phyloP scores from a whole-genome alignment of 1,140 invertebrate genomes.

The Aphaenogaster floridana region DNA sequence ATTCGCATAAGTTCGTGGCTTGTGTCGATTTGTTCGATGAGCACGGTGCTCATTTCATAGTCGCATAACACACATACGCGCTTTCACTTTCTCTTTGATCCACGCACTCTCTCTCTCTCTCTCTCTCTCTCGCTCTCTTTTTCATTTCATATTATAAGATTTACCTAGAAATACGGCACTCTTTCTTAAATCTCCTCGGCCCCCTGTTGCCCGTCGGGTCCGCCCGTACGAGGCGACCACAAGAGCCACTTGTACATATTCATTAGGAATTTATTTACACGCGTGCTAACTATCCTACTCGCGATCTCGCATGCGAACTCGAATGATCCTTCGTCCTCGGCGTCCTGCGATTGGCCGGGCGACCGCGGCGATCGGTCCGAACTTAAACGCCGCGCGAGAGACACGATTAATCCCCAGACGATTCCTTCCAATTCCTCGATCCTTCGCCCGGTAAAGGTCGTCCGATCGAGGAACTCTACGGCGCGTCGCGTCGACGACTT shows the following conservation, averaged over 20 bases:
- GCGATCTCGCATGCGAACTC: slow-evolving; percentile 61
- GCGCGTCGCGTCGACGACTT: slow-evolving; percentile 5
- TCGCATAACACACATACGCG: slow-evolving; percentile 14
- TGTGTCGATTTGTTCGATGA: slow-evolving; percentile 41
- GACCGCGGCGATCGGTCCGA: slow-evolving; percentile 6
- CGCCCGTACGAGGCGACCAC: slow-evolving; percentile 53
- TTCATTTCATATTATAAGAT: slow-evolving; percentile 71
- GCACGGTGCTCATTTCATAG: slow-evolving; percentile 1
- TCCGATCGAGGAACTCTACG: slow-evolving; percentile 10
- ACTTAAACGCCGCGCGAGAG: slow-evolving; percentile 20
- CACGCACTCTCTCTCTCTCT: slow-evolving; percentile 71
- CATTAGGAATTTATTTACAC: slow-evolving; percentile 86
- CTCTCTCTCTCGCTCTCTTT: slow-evolving; percentile 62
- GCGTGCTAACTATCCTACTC: slow-evolving; percentile 82
- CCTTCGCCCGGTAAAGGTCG: background rate
- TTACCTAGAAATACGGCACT: slow-evolving; percentile 77
- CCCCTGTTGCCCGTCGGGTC: slow-evolving; percentile 13
- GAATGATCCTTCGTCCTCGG: slow-evolving; percentile 69
- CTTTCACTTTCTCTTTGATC: slow-evolving; percentile 57
- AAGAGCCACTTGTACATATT: slow-evolving; percentile 84
- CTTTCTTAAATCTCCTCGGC: slow-evolving; percentile 75
- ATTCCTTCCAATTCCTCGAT: slow-evolving; percentile 6
- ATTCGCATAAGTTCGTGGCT: slow-evolving; percentile 36
- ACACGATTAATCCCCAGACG: slow-evolving; percentile 39
- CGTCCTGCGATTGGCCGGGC: slow-evolving; percentile 30